Conservation (phyloP, 1,140 invertebrate genomes). For the Euura saliciscinereae region DNA sequence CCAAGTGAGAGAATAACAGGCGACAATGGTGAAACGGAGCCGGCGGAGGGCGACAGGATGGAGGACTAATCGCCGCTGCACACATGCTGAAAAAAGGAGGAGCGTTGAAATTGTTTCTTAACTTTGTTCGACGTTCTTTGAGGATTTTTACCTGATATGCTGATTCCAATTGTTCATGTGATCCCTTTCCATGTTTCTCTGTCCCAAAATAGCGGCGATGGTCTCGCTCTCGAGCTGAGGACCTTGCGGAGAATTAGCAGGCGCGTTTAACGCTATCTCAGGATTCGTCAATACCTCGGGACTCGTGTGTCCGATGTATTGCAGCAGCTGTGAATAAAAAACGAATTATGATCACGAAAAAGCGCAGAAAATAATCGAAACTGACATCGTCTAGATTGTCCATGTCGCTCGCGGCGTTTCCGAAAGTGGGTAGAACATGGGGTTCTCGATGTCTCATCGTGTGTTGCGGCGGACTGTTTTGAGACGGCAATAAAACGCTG, state of each 20-base stretch:
- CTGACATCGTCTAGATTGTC: slow-evolving; percentile 93
- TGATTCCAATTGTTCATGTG: slow-evolving; percentile 64
- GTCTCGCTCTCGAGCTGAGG: slow-evolving; percentile 79
- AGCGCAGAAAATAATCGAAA: slow-evolving; percentile 26
- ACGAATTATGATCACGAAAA: slow-evolving; percentile 21
- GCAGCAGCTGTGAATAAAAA: slow-evolving; percentile 70
- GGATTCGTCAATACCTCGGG: slow-evolving; percentile 84
- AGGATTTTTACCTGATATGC: slow-evolving; percentile 42
- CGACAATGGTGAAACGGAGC: slow-evolving; percentile 84
- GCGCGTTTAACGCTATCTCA: slow-evolving; percentile 73
- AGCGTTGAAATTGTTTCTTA: neutral
- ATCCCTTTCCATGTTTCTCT: slow-evolving; percentile 79
- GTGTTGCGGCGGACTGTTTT: slow-evolving; percentile 64
- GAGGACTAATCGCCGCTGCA: slow-evolving; percentile 42
- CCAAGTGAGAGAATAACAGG: slow-evolving; percentile 87
- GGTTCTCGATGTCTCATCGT: slow-evolving; percentile 73
- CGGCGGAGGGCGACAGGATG: slow-evolving; percentile 52
- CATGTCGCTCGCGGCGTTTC: slow-evolving; percentile 84
- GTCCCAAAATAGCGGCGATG: slow-evolving; percentile 82
- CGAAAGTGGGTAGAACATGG: slow-evolving; percentile 78
- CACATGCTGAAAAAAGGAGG: slow-evolving; percentile 40
- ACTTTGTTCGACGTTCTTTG: neutral
- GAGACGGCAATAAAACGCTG: slow-evolving; percentile 40
- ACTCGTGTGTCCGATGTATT: slow-evolving; percentile 90
- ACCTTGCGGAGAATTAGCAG: slow-evolving; percentile 71